Base-by-base conservation (phyloP, 2,113 vertebrate genomes). In the Setophaga coronata region DNA sequence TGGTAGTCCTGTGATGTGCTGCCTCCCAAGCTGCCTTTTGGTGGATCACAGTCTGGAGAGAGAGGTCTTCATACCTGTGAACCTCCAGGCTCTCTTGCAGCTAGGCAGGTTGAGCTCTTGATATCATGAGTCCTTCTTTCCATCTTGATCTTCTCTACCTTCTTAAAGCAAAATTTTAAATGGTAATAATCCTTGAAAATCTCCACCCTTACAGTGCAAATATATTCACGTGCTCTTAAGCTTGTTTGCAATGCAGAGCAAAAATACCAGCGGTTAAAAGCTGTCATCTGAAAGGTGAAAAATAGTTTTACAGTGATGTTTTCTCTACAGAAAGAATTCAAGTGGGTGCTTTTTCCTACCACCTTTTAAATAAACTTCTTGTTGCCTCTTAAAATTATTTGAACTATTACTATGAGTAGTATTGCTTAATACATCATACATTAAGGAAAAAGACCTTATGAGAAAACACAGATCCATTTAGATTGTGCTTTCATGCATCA, bases 401-500 rank as follows among this genome's bases (percentile, higher is more conserved):
- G 25, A 77, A 40, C 25, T 71, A 34, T 9, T 54, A 29, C 40
- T 51, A 60, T 3, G 3, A 76, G 40, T 8, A 43, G 9, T 65
- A 65, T 76, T 79, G 70, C 84, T 74, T 84, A 87, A 91, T 45
- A 61, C 12, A 71, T 73, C 24, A 31, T n/a, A 42, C 24, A 57
- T 91, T 71, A 89, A 67, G 33, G 45, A 70, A 36, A 29, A 90
- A 95, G 62, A 69, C 6, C 38, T 90, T 66, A 64, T 67, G 53
- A 73, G 85, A 83, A 93, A 96, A 93, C 56, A 91, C 18, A 70
- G 8, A 10, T 90, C 14, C 34, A 53, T 71, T 89, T 88, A 81
- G 33, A 58, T 86, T 88, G 64, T 71, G 26, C 19, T 93, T 96
- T 94, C 66, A 66, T 66, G 33, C 36, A 93, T 70, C 78, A 82